Conservation (phyloP, 2,113 vertebrate species). For the Mystacornis crossleyi region DNA sequence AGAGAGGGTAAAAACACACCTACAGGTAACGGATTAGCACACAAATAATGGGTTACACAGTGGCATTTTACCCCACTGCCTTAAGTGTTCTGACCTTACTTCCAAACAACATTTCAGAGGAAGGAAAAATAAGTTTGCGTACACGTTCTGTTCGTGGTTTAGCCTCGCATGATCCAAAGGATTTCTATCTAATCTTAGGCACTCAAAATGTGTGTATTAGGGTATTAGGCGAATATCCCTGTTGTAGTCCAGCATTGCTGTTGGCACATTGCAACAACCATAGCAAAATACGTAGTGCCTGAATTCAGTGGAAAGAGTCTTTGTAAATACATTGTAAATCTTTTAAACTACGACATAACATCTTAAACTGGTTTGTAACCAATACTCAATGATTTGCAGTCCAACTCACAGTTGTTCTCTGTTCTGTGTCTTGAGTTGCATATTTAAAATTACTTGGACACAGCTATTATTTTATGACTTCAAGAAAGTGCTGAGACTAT, state of each 20-base stretch:
- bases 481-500: not conserved
- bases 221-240: not conserved
- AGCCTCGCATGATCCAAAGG: not conserved
- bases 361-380: not conserved
- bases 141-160: not conserved
- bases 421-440: not conserved
- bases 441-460: not conserved
- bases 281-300: not conserved
- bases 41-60: not conserved
- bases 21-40: not conserved
- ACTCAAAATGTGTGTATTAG: not conserved
- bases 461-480: not conserved
- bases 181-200: constrained; percentile 3
- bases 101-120: not conserved
- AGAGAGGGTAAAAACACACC: not conserved
- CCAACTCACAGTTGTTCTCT: not conserved
- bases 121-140: not conserved
- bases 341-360: not conserved
- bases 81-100: not conserved
- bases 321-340: not conserved
- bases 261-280: not conserved
- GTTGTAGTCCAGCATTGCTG: not conserved
- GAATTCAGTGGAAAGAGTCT: not conserved
- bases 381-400: not conserved
- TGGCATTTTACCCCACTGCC: not conserved